Percentiles rank a stretch among this genome's conserved stretches.
These are phyloP conservation scores for Microctonus brassicae DNA, from an alignment of 2,888 invertebrate genomes.

Conservation along the genomic window DNA sequence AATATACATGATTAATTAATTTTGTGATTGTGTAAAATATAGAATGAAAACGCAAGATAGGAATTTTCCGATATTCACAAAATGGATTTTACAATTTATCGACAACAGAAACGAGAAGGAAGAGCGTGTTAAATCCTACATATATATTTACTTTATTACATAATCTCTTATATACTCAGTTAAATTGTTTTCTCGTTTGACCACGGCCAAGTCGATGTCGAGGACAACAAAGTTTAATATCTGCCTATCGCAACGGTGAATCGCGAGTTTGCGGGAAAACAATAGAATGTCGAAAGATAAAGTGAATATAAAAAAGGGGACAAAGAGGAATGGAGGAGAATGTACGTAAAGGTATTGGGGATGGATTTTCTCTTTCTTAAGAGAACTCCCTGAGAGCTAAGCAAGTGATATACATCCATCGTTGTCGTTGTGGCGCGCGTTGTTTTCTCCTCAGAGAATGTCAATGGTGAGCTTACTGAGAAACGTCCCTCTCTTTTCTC, in stretches of 20 bases:
- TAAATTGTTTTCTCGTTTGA: background rate
- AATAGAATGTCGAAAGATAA: constrained; percentile 48
- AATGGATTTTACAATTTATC: constrained; percentile 47
- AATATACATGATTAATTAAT: constrained; percentile 23
- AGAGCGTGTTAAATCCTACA: background rate
- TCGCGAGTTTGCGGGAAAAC: constrained; percentile 52
- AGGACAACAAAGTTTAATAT: constrained; percentile 45
- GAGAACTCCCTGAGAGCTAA: too few species aligned
- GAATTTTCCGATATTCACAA: constrained; percentile 61
- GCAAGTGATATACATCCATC: constrained; percentile 17
- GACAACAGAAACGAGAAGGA: constrained; percentile 7
- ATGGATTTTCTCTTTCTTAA: constrained; percentile 18
- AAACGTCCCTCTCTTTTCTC: constrained; percentile 10
- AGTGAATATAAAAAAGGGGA: background rate
- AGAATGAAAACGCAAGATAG: constrained; percentile 57
- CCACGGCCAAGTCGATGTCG: background rate
- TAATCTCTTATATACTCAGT: background rate
- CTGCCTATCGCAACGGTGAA: constrained; percentile 49
- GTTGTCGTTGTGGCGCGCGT: constrained; percentile 23
- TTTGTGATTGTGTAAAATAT: constrained; percentile 46
- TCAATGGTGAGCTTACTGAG: constrained; percentile 33
- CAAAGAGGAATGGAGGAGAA: background rate
- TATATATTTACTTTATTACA: background rate
- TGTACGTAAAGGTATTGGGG: constrained; percentile 25
- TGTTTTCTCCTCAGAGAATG: constrained; percentile 42